Percentiles rank a stretch among this genome's conserved stretches.
phyloP scores from a whole-genome alignment of 2,888 invertebrate species.

The Drosophila atroscutellata region DNA sequence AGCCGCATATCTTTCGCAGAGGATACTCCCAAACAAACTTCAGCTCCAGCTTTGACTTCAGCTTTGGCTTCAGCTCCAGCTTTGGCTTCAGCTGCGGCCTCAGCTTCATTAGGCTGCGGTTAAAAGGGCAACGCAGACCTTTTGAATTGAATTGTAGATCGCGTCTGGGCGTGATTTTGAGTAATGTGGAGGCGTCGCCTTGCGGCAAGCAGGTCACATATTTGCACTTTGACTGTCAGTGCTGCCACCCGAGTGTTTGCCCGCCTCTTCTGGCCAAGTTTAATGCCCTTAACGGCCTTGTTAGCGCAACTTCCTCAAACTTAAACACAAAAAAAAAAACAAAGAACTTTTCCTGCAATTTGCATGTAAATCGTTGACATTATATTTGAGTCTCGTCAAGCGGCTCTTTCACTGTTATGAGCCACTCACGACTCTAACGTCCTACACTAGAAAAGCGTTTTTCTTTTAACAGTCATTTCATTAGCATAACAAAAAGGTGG shows the following conservation, averaged over 20 bases:
- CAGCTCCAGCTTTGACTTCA: neutral
- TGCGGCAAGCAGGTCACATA: slow-evolving; percentile 57
- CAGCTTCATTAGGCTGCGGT: slow-evolving; percentile 74
- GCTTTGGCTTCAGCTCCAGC: neutral
- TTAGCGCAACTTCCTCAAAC: slow-evolving; percentile 69
- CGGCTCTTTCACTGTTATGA: slow-evolving; percentile 60
- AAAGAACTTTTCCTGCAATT: slow-evolving; percentile 51
- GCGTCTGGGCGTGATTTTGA: slow-evolving; percentile 71
- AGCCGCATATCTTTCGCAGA: slow-evolving; percentile 5
- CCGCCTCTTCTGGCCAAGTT: slow-evolving; percentile 45
- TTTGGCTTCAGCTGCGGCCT: slow-evolving; percentile 8
- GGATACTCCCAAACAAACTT: neutral
- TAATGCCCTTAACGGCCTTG: slow-evolving; percentile 68
- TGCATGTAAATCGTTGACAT: slow-evolving; percentile 76
- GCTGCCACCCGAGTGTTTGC: slow-evolving; percentile 31
- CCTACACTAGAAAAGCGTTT: slow-evolving; percentile 54
- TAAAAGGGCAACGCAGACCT: slow-evolving; percentile 58
- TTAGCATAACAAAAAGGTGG: slow-evolving; percentile 55
- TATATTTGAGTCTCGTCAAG: slow-evolving; percentile 46
- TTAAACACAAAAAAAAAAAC: neutral
- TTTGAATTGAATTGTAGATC: slow-evolving; percentile 65
- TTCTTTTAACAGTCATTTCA: slow-evolving; percentile 25
- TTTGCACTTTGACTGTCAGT: slow-evolving; percentile 76
- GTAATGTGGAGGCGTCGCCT: slow-evolving; percentile 72
- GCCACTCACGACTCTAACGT: slow-evolving; percentile 62